These are phyloP conservation scores for Drosophila peninsularis DNA, from an alignment of 2,888 invertebrate species.

Conservation along the genomic window DNA sequence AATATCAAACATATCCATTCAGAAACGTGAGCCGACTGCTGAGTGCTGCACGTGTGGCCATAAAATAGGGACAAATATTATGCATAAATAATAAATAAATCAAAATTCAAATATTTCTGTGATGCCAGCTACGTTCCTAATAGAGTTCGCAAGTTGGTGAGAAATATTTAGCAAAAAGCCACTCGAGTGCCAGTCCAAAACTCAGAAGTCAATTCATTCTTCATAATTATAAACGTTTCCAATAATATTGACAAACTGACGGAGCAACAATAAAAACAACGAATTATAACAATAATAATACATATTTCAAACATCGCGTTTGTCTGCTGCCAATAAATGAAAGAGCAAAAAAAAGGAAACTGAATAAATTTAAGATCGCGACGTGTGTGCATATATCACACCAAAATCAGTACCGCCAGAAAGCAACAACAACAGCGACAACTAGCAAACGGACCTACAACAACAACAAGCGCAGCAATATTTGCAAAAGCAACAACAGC, in stretches of 20 bases:
- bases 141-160: conserved; percentile 36
- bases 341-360: conserved; percentile 43
- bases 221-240: conserved; percentile 56
- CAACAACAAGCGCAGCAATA: conserved; percentile 24
- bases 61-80: conserved; percentile 30
- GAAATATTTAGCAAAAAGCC: conserved; percentile 27
- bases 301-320: conserved; percentile 59
- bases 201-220: conserved; percentile 31
- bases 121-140: conserved; percentile 16
- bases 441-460: conserved; percentile 6
- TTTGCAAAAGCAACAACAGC: conserved; percentile 29
- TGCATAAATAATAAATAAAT: conserved; percentile 28
- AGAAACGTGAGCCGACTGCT: conserved; percentile 23
- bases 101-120: conserved; percentile 3
- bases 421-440: conserved; percentile 25
- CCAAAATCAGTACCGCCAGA: conserved; percentile 50
- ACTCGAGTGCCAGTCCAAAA: conserved; percentile 25
- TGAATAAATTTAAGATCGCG: conserved; percentile 71
- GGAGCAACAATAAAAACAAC: conserved; percentile 17
- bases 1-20: conserved; percentile 5
- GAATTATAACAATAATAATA: conserved; percentile 51
- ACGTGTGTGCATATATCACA: conserved; percentile 72
- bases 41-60: conserved; percentile 2
- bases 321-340: conserved; percentile 42
- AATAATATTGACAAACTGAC: conserved; percentile 15